Evolutionary conservation across 2,888 invertebrate genomes (phyloP).

Genomic region (Chloroclystis v-ata): DNA sequence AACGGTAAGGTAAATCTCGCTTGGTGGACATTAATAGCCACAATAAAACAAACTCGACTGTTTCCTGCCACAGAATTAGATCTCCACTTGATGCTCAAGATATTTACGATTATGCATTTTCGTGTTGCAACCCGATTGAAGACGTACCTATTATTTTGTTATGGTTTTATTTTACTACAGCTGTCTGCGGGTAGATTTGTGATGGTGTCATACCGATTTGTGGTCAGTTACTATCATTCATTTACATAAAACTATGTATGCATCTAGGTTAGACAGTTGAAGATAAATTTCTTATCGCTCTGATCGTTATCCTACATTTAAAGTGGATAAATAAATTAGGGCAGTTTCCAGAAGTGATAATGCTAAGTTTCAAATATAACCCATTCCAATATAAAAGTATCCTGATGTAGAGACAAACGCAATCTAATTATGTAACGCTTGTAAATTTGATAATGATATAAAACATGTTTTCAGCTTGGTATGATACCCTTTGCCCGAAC

Average conservation of each 20-base stretch:
- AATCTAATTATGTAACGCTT: too few species aligned
- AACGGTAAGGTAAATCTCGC: slow-evolving; percentile 53
- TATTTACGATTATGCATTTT: slow-evolving; percentile 50
- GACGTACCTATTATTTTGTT: neutral
- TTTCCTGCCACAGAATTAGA: slow-evolving; percentile 62
- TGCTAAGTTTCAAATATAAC: too few species aligned
- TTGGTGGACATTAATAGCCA: slow-evolving; percentile 60
- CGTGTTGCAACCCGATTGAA: slow-evolving; percentile 32
- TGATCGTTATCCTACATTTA: too few species aligned
- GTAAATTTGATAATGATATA: too few species aligned
- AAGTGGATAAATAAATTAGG: too few species aligned
- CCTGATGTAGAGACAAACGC: neutral
- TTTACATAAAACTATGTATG: too few species aligned
- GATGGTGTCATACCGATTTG: neutral
- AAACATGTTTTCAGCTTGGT: too few species aligned
- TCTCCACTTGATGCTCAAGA: slow-evolving; percentile 41
- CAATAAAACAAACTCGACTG: slow-evolving; percentile 63
- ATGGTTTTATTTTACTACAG: neutral
- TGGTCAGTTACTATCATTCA: too few species aligned
- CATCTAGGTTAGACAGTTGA: too few species aligned
- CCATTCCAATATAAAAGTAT: neutral
- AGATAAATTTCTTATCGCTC: too few species aligned
- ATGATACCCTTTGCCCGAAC: slow-evolving; percentile 10
- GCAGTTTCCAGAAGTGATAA: too few species aligned
- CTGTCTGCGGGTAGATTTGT: slow-evolving; percentile 1